Percentiles rank a stretch among this genome's conserved stretches.
These are phyloP conservation scores for Aporrectodea caliginosa DNA, from an alignment of 1,140 invertebrate genomes.

Conservation along the genomic window DNA sequence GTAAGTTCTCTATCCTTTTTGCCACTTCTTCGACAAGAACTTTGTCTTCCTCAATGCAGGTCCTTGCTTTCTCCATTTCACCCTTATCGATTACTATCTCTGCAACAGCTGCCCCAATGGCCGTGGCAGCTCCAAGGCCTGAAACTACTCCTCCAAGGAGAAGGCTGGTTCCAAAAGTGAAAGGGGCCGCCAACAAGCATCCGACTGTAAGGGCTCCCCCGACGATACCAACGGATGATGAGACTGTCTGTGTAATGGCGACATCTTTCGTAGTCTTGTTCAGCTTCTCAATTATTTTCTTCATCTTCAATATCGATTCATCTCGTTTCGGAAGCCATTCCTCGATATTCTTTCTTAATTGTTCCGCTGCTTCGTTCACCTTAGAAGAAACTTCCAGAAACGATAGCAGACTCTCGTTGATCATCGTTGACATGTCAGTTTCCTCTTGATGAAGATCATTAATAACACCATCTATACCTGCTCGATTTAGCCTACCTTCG, in stretches of 20 bases:
- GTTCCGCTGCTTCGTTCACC: neutral
- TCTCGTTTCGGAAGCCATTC: neutral
- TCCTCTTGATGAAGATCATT: neutral
- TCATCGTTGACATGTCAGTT: neutral
- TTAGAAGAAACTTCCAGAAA: neutral
- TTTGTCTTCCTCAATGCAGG: neutral
- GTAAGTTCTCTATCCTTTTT: neutral
- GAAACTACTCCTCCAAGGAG: neutral
- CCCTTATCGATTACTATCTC: neutral
- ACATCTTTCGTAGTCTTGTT: neutral
- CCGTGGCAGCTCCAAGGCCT: neutral
- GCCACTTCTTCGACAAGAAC: neutral
- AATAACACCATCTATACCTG: neutral
- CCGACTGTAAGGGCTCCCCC: neutral
- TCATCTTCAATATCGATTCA: neutral
- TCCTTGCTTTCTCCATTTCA: neutral
- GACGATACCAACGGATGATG: neutral
- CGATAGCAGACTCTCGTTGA: neutral
- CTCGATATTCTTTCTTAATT: neutral
- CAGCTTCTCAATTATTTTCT: neutral
- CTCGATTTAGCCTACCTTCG: neutral
- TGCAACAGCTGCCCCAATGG: neutral
- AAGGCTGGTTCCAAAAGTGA: neutral
- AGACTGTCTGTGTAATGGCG: neutral
- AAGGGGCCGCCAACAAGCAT: neutral